A percentile compares a stretch with the other conserved stretches of the same genome.
Evolutionary conservation across 2,888 invertebrate species (phyloP).

Genomic region (Mythimna lalbum): DNA sequence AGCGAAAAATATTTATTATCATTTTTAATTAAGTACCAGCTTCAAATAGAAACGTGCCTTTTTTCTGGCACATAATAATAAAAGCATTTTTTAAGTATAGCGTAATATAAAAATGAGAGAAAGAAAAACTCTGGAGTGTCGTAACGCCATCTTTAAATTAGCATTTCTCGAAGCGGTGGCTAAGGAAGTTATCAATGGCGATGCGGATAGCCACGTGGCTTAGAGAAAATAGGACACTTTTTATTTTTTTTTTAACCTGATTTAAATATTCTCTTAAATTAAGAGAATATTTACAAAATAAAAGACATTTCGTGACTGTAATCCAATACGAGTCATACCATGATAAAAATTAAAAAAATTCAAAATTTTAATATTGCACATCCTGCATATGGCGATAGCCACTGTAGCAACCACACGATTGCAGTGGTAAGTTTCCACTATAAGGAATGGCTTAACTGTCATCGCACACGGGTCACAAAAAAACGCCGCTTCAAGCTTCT

Average conservation of each 20-base stretch:
- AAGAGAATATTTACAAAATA: too few relatives aligned
- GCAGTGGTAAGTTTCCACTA: too few relatives aligned
- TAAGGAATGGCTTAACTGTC: too few relatives aligned
- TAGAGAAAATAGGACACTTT: constrained; percentile 9
- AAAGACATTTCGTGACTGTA: too few relatives aligned
- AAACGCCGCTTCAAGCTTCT: too few relatives aligned
- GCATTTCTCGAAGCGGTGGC: constrained; percentile 60
- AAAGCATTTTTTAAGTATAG: constrained; percentile 36
- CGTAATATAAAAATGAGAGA: constrained; percentile 28
- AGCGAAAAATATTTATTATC: constrained; percentile 26
- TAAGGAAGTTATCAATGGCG: constrained; percentile 62
- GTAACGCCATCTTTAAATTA: constrained; percentile 62
- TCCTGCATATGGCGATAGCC: too few relatives aligned
- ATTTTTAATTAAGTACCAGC: constrained; percentile 42
- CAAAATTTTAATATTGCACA: too few relatives aligned
- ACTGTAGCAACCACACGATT: too few relatives aligned
- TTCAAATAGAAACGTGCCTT: constrained; percentile 30
- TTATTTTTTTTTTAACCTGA: background rate
- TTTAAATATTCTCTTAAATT: too few relatives aligned
- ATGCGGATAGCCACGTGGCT: constrained; percentile 24
- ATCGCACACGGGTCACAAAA: too few relatives aligned
- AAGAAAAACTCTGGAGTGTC: constrained; percentile 48
- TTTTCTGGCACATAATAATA: constrained; percentile 39
- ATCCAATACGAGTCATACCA: too few relatives aligned
- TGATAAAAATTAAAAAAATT: too few relatives aligned